A percentile compares a stretch with the other conserved stretches of the same genome.
Evolutionary conservation across 2,888 invertebrate genomes (phyloP).

Genomic region (Notodromas monacha): DNA sequence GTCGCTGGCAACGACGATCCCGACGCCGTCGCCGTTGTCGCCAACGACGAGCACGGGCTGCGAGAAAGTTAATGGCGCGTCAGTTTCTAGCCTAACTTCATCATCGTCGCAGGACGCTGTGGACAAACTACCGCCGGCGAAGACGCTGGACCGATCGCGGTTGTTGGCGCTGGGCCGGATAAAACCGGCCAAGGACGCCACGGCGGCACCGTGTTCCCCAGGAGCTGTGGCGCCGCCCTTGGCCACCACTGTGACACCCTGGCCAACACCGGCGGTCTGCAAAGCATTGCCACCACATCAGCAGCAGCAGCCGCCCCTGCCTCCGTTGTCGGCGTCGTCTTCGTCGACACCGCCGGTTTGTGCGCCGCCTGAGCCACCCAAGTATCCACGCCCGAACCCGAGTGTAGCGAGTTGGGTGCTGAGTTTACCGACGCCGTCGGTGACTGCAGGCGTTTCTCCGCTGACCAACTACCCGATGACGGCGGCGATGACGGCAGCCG

Average conservation of each 20-base stretch:
- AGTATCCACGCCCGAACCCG: neutral
- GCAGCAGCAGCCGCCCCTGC: neutral
- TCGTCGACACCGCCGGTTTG: neutral
- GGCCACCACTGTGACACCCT: constrained; percentile 9
- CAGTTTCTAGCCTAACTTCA: neutral
- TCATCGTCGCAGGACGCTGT: too few species aligned
- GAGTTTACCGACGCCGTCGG: neutral
- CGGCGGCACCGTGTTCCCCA: constrained; percentile 6
- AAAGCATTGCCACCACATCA: too few species aligned
- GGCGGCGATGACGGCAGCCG: too few species aligned
- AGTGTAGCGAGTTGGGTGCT: constrained; percentile 1
- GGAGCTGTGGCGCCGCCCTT: neutral
- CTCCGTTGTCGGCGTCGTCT: neutral
- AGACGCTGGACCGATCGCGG: neutral
- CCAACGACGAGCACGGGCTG: neutral
- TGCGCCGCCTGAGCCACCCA: neutral
- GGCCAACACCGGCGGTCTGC: constrained; percentile 9
- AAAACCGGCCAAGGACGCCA: neutral
- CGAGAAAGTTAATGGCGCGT: neutral
- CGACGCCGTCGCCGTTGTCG: neutral
- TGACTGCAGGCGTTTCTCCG: too few species aligned
- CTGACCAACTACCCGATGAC: too few species aligned
- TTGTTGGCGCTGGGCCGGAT: constrained; percentile 5
- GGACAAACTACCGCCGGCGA: too few species aligned
- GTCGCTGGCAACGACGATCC: too few species aligned